Conservation (phyloP, 2,113 vertebrate species). For the Nibea coibor region DNA sequence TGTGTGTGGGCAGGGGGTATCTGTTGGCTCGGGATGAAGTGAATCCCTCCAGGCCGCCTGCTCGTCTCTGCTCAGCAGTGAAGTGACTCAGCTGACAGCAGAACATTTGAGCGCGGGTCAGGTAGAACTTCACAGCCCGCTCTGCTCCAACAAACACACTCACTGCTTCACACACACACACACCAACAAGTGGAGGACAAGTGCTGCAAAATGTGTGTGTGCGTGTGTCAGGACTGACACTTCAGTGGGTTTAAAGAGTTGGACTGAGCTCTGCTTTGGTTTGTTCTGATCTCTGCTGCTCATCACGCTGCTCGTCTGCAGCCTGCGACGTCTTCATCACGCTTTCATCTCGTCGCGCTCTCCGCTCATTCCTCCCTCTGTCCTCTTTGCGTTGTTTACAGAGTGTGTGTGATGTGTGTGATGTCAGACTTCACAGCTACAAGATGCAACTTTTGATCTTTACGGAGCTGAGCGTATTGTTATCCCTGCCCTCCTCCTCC, state of each 20-base stretch:
- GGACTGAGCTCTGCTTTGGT: background rate
- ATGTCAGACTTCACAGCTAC: conserved; percentile 35
- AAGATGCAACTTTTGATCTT: conserved; percentile 35
- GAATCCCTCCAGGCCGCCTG: conserved; percentile 34
- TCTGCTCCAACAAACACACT: background rate
- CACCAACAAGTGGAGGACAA: background rate
- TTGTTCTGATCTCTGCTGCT: background rate
- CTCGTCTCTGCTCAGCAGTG: conserved; percentile 22
- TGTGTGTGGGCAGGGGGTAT: background rate
- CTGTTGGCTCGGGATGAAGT: conserved; percentile 2
- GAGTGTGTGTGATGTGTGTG: background rate
- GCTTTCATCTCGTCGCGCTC: conserved; percentile 43
- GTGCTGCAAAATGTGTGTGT: background rate
- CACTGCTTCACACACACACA: conserved; percentile 7
- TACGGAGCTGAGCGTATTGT: conserved; percentile 9
- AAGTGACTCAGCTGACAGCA: conserved; percentile 42
- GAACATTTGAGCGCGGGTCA: conserved; percentile 32
- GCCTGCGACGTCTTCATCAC: background rate
- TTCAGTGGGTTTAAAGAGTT: background rate
- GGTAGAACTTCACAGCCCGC: conserved; percentile 9
- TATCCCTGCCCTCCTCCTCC: conserved; percentile 6
- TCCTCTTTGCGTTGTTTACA: conserved; percentile 43
- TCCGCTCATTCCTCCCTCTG: too few species aligned
- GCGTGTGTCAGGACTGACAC: background rate
- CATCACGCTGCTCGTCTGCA: background rate